Percentiles rank a stretch among this genome's conserved stretches.
These are phyloP conservation scores for Rhyacichthys aspro DNA, from an alignment of 2,797 vertebrate species.

Conservation along the genomic window DNA sequence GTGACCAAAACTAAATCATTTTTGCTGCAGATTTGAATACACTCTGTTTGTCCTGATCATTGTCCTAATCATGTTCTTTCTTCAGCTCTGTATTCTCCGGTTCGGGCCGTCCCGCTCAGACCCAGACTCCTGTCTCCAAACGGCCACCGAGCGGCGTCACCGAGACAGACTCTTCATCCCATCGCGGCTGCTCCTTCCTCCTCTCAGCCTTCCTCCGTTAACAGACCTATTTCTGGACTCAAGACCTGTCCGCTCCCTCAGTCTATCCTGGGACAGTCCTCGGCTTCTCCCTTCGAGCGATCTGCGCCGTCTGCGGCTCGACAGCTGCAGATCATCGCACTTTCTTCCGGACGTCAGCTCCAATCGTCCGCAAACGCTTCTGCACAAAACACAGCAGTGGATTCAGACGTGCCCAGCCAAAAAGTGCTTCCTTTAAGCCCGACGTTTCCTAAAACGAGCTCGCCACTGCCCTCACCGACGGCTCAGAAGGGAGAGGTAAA, in stretches of 20 bases:
- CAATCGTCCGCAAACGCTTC: constrained; percentile 75
- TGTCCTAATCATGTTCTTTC: not conserved
- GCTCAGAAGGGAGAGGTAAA: constrained; percentile 54
- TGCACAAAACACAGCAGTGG: constrained; percentile 70
- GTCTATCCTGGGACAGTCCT: constrained; percentile 65
- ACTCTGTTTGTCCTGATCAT: not conserved
- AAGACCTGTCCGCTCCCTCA: constrained; percentile 82
- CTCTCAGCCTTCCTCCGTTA: constrained; percentile 62
- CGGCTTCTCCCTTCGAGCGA: constrained; percentile 77
- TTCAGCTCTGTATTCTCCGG: constrained; percentile 92
- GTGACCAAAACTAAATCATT: too few species aligned
- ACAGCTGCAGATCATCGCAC: constrained; percentile 87
- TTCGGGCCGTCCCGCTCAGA: constrained; percentile 90
- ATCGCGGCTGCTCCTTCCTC: constrained; percentile 71
- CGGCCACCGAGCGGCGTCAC: constrained; percentile 79
- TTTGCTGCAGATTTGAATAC: too few species aligned
- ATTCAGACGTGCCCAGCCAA: constrained; percentile 68
- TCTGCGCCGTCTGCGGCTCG: constrained; percentile 79
- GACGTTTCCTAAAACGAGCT: constrained; percentile 65
- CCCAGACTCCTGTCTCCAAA: constrained; percentile 82
- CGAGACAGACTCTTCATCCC: constrained; percentile 85
- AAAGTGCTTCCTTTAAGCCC: constrained; percentile 62
- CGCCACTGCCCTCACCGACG: constrained; percentile 76
- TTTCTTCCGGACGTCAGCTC: constrained; percentile 88
- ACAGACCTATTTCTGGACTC: constrained; percentile 75